Conservation (phyloP, 1,140 invertebrate species). For the Procambarus clarkii region DNA sequence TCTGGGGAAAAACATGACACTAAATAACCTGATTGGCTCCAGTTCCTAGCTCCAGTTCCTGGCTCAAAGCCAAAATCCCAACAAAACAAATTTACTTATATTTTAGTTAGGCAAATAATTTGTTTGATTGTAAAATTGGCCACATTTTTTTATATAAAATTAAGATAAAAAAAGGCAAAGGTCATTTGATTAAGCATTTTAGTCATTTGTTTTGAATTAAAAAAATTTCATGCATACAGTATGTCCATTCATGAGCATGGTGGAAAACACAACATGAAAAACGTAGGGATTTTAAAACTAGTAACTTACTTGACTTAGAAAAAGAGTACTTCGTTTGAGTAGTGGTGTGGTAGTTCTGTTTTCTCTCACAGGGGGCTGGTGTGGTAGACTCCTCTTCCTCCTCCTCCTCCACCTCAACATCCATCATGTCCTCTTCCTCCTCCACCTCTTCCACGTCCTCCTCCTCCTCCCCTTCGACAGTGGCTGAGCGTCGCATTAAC, state of each 20-base stretch:
- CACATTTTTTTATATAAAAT: not conserved
- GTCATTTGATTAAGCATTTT: not conserved
- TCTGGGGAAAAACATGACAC: no score
- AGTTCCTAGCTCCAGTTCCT: no score
- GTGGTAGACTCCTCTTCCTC: slow-evolving; percentile 57
- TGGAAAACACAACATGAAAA: not conserved
- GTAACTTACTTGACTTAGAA: not conserved
- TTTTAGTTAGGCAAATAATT: no score
- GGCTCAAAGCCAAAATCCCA: no score
- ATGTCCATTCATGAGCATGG: not conserved
- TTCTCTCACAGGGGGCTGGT: slow-evolving; percentile 51
- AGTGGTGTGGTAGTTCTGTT: slow-evolving; percentile 38
- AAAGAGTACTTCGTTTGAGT: not conserved
- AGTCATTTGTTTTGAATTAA: not conserved
- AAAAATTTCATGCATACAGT: not conserved
- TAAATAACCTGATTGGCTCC: no score
- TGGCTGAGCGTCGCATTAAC: slow-evolving; percentile 52
- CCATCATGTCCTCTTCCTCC: slow-evolving; percentile 39
- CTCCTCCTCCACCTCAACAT: slow-evolving; percentile 16
- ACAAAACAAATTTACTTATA: no score
- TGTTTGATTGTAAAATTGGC: no score
- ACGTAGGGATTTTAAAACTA: not conserved
- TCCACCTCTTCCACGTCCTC: slow-evolving; percentile 47
- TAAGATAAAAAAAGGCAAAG: not conserved
- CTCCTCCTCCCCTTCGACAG: slow-evolving; percentile 55